These are phyloP conservation scores for Drosophila villosipedis DNA, from an alignment of 2,888 invertebrate species.

Conservation along the genomic window DNA sequence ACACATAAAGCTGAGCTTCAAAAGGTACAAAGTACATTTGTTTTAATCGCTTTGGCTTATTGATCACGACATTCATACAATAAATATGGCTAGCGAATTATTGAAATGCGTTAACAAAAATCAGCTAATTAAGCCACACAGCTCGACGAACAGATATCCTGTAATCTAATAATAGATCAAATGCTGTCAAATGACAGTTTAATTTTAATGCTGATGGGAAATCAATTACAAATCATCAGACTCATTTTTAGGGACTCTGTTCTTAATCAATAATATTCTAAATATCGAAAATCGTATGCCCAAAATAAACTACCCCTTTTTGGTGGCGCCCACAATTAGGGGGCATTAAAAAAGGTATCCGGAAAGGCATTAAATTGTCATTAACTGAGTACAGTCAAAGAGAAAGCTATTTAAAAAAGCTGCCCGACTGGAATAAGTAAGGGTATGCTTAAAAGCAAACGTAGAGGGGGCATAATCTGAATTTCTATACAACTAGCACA, in stretches of 20 bases:
- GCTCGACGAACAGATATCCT: constrained; percentile 6
- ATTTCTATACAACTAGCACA: constrained; percentile 42
- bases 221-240: neutral
- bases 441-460: constrained; percentile 8
- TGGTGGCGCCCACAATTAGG: neutral
- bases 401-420: constrained; percentile 50
- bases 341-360: constrained; percentile 14
- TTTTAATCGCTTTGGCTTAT: constrained; percentile 76
- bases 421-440: constrained; percentile 1
- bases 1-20: neutral
- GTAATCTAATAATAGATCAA: neutral
- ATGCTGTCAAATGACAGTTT: neutral
- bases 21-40: constrained; percentile 66
- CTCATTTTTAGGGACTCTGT: neutral
- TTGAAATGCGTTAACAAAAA: constrained; percentile 12
- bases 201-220: neutral
- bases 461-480: constrained; percentile 11
- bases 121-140: neutral
- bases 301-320: neutral
- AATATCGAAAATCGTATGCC: neutral
- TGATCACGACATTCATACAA: constrained; percentile 61
- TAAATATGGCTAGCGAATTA: constrained; percentile 25
- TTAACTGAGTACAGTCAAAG: constrained; percentile 44
- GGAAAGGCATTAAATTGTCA: constrained; percentile 53
- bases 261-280: neutral